Percentiles rank a stretch among this genome's conserved stretches.
These are phyloP conservation scores for Crotalus viridis DNA, from an alignment of 2,113 vertebrate species.

Conservation along the genomic window DNA sequence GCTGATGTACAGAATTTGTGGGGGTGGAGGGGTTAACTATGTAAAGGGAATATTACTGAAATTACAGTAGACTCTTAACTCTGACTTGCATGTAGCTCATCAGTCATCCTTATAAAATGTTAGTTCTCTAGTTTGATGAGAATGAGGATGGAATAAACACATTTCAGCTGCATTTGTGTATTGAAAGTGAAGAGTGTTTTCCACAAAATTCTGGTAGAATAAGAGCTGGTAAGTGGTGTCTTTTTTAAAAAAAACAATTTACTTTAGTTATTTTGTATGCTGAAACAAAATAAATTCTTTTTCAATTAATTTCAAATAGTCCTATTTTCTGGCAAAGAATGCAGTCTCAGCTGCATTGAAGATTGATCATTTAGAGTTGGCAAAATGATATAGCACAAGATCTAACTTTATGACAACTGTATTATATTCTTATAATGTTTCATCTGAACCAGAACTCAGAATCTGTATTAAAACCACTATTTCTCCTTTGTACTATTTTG, in stretches of 20 bases:
- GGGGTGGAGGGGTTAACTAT: constrained; percentile 19
- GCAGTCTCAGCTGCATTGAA: background rate
- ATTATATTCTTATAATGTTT: constrained; percentile 30
- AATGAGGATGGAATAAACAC: constrained; percentile 44
- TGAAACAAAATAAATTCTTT: constrained; percentile 62
- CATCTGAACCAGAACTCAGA: background rate
- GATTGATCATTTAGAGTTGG: constrained; percentile 22
- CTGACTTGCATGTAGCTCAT: constrained; percentile 50
- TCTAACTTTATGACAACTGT: constrained; percentile 19
- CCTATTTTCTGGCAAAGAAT: constrained; percentile 43
- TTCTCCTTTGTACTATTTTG: background rate
- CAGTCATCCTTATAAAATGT: constrained; percentile 41
- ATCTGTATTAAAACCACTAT: background rate
- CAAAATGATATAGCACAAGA: constrained; percentile 20
- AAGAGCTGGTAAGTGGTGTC: constrained; percentile 40
- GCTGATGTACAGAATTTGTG: constrained; percentile 51
- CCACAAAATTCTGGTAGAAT: constrained; percentile 52
- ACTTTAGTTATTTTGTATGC: constrained; percentile 55
- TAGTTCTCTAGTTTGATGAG: constrained; percentile 44
- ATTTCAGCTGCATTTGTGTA: constrained; percentile 16
- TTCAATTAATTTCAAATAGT: constrained; percentile 59
- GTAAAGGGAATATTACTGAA: constrained; percentile 42
- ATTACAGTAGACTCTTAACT: constrained; percentile 36
- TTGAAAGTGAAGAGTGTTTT: constrained; percentile 41
- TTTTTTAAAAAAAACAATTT: constrained; percentile 46